Base-by-base conservation (phyloP, 2,888 invertebrate species). In the Falcaria lacertinaria region DNA sequence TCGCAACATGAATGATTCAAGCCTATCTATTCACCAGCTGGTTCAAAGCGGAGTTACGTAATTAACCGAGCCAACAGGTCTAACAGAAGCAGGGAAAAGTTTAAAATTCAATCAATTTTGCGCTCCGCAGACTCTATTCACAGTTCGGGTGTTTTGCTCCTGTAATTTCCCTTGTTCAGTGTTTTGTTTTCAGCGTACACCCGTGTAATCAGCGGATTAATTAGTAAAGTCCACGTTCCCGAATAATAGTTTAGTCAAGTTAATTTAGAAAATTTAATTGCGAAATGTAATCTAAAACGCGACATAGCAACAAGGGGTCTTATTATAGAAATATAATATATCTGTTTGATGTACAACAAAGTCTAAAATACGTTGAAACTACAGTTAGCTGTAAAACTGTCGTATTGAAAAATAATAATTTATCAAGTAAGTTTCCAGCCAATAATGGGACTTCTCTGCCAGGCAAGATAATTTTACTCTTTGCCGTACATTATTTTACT, bases 61-160 rank as follows among this genome's bases (percentile, higher is more conserved):
- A 48, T 43, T 48, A 55, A 61, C 49, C 45, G 33, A 51, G 45
- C 47, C 49, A 51, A 51, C 54, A 57, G 52, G 54, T 45, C 45
- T 41, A 48, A 28, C 28, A 28, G 28, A 28, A 28, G 48, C 50
- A 51, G 36, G 60, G 48, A 48, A 61, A 75, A 77, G 71, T 77
- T 76, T 74, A 71, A 72, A 76, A 77, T 75, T 75, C 69, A 75
- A 78, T 79, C 74, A 77, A 78, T 78, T 78, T 74, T 57, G 60
- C 64, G 70, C 65, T 67, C 60, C 54, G 53, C 57, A 52, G 64
- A 55, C 54, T 50, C 60, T 54, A 64, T 64, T 68, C 60, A 61
- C 59, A 53, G 68, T 60, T 54, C 44, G 50, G 47, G 39, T 52
- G 57, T 69, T 69, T 71, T 60, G 58, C 58, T 64, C 59, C 52